A percentile compares a stretch with the other conserved stretches of the same genome.
These are phyloP conservation scores for Gastrophryne carolinensis DNA, from an alignment of 2,797 vertebrate genomes.

Conservation along the genomic window DNA sequence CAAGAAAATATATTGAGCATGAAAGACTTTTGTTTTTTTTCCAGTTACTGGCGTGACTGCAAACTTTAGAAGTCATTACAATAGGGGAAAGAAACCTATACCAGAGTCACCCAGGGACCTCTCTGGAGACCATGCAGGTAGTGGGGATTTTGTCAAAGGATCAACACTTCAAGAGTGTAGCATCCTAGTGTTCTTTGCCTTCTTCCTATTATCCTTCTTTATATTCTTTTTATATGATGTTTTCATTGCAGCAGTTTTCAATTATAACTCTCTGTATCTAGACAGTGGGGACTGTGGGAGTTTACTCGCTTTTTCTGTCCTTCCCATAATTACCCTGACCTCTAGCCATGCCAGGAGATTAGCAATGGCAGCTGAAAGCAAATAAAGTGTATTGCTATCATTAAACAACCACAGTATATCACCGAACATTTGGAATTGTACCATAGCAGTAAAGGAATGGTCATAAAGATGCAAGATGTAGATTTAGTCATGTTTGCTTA, in stretches of 20 bases:
- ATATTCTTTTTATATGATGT: background rate
- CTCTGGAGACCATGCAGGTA: background rate
- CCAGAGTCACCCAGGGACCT: background rate
- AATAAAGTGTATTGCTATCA: conserved; percentile 10
- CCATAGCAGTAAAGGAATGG: background rate
- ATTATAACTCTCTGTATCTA: background rate
- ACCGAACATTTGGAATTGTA: background rate
- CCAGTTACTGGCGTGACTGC: conserved; percentile 4
- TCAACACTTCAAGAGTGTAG: background rate
- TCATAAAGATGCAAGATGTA: background rate
- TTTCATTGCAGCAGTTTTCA: background rate
- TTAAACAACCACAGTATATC: background rate
- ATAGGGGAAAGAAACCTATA: conserved; percentile 21
- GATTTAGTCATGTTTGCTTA: background rate
- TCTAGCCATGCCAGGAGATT: conserved; percentile 22
- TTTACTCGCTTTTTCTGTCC: conserved; percentile 14
- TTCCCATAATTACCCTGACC: conserved; percentile 39
- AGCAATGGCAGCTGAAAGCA: conserved; percentile 1
- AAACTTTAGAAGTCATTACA: conserved; percentile 33
- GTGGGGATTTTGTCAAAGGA: conserved; percentile 24
- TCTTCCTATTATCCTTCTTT: too few species aligned
- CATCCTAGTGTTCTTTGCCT: too few species aligned
- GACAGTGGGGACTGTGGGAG: conserved; percentile 27
- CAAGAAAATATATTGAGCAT: conserved; percentile 26
- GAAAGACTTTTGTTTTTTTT: conserved; percentile 36